Conservation (phyloP, 2,888 invertebrate species). For the Hesperia comma region DNA sequence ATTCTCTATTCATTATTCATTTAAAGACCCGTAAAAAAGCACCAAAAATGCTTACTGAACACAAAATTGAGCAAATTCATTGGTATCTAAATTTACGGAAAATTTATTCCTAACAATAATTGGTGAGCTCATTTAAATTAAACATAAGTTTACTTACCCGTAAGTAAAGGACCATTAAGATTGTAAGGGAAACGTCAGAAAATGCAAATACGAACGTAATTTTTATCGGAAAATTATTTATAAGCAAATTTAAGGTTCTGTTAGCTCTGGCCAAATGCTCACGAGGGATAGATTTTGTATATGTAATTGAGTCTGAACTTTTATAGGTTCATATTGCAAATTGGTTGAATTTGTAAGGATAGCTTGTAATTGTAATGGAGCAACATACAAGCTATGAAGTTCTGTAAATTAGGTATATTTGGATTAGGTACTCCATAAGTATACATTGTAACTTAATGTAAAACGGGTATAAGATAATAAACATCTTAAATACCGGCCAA, state of each 20-base stretch:
- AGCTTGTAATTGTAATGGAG: not conserved
- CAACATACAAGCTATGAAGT: not conserved
- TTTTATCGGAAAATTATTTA: slow-evolving; percentile 12
- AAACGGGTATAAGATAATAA: no score
- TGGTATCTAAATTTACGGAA: slow-evolving; percentile 1
- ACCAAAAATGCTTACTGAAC: not conserved
- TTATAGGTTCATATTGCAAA: not conserved
- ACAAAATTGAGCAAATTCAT: not conserved
- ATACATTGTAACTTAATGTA: no score
- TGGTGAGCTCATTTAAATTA: slow-evolving; percentile 17
- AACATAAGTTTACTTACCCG: slow-evolving; percentile 21
- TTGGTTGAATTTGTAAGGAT: not conserved
- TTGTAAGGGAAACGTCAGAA: slow-evolving; percentile 14
- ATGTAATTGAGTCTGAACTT: slow-evolving; percentile 6
- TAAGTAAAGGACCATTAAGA: slow-evolving; percentile 11
- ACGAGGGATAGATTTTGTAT: not conserved
- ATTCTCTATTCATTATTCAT: not conserved
- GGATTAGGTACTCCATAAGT: no score
- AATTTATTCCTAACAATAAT: slow-evolving; percentile 5
- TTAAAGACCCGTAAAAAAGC: not conserved
- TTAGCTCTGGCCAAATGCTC: slow-evolving; percentile 2
- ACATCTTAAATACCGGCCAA: no score
- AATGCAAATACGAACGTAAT: slow-evolving; percentile 4
- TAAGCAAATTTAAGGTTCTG: slow-evolving; percentile 15
- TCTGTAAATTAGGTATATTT: no score